Evolutionary conservation across 2,888 invertebrate species (phyloP).

Genomic region (Agrilus biguttatus): DNA sequence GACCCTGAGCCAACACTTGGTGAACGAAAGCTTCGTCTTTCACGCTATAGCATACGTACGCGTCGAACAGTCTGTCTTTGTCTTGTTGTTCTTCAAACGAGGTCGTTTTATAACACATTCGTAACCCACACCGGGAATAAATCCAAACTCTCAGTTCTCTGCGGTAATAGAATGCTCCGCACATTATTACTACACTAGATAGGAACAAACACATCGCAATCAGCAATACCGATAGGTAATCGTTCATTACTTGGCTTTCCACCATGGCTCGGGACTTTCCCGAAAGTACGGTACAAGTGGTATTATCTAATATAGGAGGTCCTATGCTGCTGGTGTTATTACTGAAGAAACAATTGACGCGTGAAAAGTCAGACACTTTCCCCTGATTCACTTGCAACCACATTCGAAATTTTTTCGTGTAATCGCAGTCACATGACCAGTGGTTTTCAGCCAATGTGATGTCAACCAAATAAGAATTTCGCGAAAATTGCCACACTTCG

Average conservation of each 20-base stretch:
- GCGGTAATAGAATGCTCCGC: constrained; percentile 68
- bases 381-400: constrained; percentile 68
- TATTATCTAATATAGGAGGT: constrained; percentile 57
- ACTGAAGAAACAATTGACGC: constrained; percentile 62
- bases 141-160: constrained; percentile 74
- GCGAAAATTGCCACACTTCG: constrained; percentile 72
- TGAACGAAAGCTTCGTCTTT: constrained; percentile 86
- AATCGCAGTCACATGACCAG: constrained; percentile 85
- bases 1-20: constrained; percentile 73
- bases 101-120: constrained; percentile 74
- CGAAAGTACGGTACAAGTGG: constrained; percentile 59
- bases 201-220: constrained; percentile 66
- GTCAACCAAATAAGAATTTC: constrained; percentile 76
- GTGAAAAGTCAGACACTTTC: constrained; percentile 66
- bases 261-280: constrained; percentile 59
- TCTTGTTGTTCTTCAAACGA: constrained; percentile 68
- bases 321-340: constrained; percentile 57
- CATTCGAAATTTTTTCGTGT: constrained; percentile 61
- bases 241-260: constrained; percentile 64
- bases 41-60: constrained; percentile 87
- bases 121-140: constrained; percentile 70
- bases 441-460: constrained; percentile 72
- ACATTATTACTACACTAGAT: constrained; percentile 59
- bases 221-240: constrained; percentile 64
- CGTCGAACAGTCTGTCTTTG: constrained; percentile 82